Percentiles rank a stretch among this genome's conserved stretches.
Evolutionary conservation across 92 coral and sea anemone species (phyloP).

Genomic region (Parazoanthus darwini): DNA sequence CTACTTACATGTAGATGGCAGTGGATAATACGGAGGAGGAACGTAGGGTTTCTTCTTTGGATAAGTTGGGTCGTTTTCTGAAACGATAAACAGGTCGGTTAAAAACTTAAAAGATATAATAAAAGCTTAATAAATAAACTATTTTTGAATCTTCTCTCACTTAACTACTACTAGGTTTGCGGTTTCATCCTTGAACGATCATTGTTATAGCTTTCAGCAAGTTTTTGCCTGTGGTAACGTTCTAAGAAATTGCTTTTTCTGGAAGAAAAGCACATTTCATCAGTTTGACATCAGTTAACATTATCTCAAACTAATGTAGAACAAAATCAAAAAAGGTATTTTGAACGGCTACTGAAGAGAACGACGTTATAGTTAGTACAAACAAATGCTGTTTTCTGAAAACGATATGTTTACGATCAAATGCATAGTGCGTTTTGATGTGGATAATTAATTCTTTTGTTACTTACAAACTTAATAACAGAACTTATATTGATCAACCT

Average conservation of each 20-base stretch:
- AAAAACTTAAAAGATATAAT: background rate
- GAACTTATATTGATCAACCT: background rate
- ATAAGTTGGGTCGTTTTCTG: constrained; percentile 23
- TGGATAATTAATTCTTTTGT: background rate
- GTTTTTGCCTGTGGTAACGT: background rate
- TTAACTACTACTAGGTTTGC: background rate
- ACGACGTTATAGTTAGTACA: too few species aligned
- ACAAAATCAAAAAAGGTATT: too few species aligned
- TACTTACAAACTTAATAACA: background rate
- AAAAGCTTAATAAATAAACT: too few species aligned
- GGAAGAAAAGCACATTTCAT: too few species aligned
- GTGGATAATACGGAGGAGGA: background rate
- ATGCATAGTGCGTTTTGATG: background rate
- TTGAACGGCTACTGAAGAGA: too few species aligned
- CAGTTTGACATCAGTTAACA: too few species aligned
- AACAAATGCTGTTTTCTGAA: too few species aligned
- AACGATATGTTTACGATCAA: too few species aligned
- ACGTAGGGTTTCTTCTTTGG: background rate
- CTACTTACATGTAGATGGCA: constrained; percentile 8
- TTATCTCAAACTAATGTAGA: too few species aligned
- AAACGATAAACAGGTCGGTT: background rate
- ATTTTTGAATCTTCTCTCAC: too few species aligned
- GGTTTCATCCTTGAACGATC: background rate
- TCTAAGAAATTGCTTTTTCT: background rate
- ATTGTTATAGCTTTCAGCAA: too few species aligned